Evolutionary conservation across 1,140 invertebrate species (phyloP).

Genomic region (Sinonovacula constricta): DNA sequence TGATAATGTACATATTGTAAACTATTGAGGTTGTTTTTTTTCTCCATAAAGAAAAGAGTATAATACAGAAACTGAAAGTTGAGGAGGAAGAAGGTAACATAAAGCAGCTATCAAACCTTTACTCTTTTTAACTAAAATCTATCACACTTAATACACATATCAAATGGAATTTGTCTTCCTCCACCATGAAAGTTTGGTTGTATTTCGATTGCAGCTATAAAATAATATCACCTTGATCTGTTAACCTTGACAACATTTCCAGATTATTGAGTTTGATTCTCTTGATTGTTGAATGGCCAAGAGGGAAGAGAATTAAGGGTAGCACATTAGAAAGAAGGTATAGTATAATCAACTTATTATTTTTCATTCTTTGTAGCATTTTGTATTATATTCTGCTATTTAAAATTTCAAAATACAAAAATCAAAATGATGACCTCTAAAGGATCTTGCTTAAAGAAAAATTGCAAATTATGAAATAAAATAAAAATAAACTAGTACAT

Average conservation of each 20-base stretch:
- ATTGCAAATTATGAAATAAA: background rate
- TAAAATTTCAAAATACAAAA: background rate
- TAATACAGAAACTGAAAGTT: no score
- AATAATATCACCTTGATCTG: background rate
- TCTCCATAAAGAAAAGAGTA: no score
- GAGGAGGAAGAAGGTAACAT: background rate
- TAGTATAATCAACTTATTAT: background rate
- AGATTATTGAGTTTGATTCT: slow-evolving; percentile 31
- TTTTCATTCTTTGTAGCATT: no score
- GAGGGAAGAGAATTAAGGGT: slow-evolving; percentile 43
- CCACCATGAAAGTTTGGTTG: background rate
- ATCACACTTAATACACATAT: background rate
- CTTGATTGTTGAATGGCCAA: slow-evolving; percentile 33
- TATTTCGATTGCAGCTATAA: background rate
- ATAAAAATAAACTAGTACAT: background rate
- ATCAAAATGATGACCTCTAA: background rate
- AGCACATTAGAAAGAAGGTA: slow-evolving; percentile 31
- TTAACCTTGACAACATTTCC: background rate
- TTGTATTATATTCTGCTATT: background rate
- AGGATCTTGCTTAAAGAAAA: background rate
- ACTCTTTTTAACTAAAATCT: background rate
- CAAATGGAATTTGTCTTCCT: background rate
- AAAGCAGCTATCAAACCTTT: background rate
- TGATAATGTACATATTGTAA: no score
- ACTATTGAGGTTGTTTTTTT: no score